Conservation (phyloP, 2,113 vertebrate genomes). For the Hepsetus odoe region DNA sequence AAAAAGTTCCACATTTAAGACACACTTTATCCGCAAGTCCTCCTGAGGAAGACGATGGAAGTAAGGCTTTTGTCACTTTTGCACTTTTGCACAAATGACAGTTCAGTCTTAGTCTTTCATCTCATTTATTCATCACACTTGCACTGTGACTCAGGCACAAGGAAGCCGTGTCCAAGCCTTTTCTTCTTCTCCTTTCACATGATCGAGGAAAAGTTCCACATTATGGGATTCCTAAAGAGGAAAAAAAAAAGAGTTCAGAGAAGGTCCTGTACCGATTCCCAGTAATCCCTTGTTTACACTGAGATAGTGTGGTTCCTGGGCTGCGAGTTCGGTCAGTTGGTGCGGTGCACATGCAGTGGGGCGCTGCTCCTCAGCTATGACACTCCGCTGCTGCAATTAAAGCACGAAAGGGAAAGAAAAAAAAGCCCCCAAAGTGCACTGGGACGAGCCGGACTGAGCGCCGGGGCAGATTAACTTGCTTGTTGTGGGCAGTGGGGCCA, state of each 20-base stretch:
- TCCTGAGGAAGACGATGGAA: not conserved
- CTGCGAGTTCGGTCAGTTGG: constrained; percentile 35
- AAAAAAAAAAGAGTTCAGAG: constrained; percentile 43
- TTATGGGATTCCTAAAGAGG: constrained; percentile 38
- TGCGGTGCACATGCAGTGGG: constrained; percentile 41
- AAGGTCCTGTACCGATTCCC: constrained; percentile 43
- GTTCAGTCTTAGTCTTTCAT: constrained; percentile 17
- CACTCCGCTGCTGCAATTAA: constrained; percentile 62
- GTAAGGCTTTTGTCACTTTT: constrained; percentile 36
- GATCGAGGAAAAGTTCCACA: constrained; percentile 48
- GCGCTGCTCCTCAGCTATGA: constrained; percentile 57
- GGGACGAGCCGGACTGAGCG: constrained; percentile 48
- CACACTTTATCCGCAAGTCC: not conserved
- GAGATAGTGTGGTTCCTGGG: constrained; percentile 42
- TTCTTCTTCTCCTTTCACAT: constrained; percentile 28
- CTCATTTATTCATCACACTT: constrained; percentile 25
- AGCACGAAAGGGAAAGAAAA: constrained; percentile 39
- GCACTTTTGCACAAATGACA: constrained; percentile 28
- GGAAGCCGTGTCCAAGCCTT: constrained; percentile 5
- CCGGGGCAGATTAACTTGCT: constrained; percentile 79
- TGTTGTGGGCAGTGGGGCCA: constrained; percentile 88
- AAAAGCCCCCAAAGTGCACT: constrained; percentile 41
- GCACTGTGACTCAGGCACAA: constrained; percentile 5
- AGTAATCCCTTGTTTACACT: constrained; percentile 47
- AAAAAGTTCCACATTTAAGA: constrained; percentile 47